Conservation (phyloP, 1,140 invertebrate genomes). For the Tetragonula clypearis region DNA sequence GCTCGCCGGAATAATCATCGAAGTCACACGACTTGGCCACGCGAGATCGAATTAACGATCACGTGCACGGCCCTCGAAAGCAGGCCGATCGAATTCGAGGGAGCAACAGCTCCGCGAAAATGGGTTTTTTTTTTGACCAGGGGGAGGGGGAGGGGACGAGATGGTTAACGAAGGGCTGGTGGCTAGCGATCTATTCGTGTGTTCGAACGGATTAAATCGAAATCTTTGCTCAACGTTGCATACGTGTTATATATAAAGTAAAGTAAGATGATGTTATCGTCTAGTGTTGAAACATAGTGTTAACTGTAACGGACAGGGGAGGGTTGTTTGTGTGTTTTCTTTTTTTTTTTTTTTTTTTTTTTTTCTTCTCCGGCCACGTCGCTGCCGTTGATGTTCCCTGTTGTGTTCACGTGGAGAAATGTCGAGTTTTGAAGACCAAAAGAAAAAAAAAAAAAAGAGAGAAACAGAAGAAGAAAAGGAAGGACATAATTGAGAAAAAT, state of each 20-base stretch:
- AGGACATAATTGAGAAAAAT: background rate
- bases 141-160: background rate
- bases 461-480: no score
- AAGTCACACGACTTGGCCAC: conserved; percentile 8
- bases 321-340: background rate
- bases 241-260: conserved; percentile 61
- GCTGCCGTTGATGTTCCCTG: background rate
- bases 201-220: conserved; percentile 66
- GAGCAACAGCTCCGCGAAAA: no score
- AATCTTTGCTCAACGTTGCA: conserved; percentile 68
- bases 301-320: conserved; percentile 10
- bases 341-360: background rate
- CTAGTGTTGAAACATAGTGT: conserved; percentile 49
- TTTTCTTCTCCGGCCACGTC: conserved; percentile 1
- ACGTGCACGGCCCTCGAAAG: background rate
- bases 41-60: conserved; percentile 4
- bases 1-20: background rate
- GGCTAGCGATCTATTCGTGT: conserved; percentile 51
- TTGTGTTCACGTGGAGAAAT: conserved; percentile 16
- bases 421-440: background rate
- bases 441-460: background rate
- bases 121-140: no score
- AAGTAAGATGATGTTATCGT: conserved; percentile 55
- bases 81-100: background rate
- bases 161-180: background rate